Percentiles rank a stretch among this genome's conserved stretches.
phyloP scores from a whole-genome alignment of 2,888 invertebrate genomes.

The Petrophora chlorosata region DNA sequence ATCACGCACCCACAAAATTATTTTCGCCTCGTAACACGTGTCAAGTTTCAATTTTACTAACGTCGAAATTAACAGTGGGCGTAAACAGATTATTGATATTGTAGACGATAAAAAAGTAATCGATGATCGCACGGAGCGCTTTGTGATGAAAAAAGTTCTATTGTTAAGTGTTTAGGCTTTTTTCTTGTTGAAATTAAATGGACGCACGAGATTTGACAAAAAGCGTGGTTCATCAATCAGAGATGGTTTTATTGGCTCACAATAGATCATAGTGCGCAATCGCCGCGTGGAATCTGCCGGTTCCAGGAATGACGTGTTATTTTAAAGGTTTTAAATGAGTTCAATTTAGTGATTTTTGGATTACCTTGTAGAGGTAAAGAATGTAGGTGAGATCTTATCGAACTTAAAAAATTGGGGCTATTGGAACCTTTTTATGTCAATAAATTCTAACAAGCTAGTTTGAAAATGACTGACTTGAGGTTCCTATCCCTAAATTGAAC shows the following conservation, averaged over 20 bases:
- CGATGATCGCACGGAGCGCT: constrained; percentile 76
- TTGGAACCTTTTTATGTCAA: constrained; percentile 30
- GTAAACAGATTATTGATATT: constrained; percentile 83
- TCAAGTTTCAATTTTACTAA: constrained; percentile 81
- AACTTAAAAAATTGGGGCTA: constrained; percentile 37
- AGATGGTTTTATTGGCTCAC: constrained; percentile 75
- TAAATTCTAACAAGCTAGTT: too few species aligned
- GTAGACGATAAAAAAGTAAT: constrained; percentile 81
- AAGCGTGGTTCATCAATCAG: constrained; percentile 80
- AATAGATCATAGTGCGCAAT: constrained; percentile 67
- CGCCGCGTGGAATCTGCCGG: constrained; percentile 63
- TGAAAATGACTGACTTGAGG: too few species aligned
- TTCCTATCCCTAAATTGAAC: constrained; percentile 9
- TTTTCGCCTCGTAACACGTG: constrained; percentile 82
- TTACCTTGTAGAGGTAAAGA: constrained; percentile 27
- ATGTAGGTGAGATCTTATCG: constrained; percentile 31
- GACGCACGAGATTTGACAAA: constrained; percentile 69
- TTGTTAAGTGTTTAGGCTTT: constrained; percentile 74
- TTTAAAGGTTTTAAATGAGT: constrained; percentile 64
- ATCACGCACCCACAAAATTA: constrained; percentile 80
- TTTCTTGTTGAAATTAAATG: constrained; percentile 66
- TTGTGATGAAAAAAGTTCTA: constrained; percentile 69
- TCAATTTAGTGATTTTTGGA: constrained; percentile 52
- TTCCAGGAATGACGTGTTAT: constrained; percentile 70
- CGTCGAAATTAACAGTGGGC: constrained; percentile 83